A percentile compares a stretch with the other conserved stretches of the same genome.
phyloP scores from a whole-genome alignment of 2,113 vertebrate species.

The Rousettus leschenaultii region DNA sequence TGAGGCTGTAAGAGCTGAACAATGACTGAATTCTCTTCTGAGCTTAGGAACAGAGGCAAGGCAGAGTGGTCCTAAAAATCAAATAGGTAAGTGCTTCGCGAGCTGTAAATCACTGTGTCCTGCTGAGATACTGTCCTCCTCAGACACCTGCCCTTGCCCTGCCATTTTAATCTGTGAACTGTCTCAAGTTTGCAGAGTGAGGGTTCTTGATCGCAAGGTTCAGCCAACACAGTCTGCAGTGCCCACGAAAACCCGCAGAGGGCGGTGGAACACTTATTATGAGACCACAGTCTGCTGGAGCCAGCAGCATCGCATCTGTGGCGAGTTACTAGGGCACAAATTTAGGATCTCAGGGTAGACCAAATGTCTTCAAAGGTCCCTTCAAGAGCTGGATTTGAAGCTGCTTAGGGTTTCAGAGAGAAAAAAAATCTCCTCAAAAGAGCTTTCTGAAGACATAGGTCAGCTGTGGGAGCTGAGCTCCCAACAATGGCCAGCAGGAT shows the following conservation, averaged over 20 bases:
- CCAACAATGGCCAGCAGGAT: neutral
- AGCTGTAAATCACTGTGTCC: neutral
- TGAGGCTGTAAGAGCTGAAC: neutral
- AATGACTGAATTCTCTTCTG: neutral
- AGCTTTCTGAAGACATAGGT: neutral
- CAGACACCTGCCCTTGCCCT: neutral
- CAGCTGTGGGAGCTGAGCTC: neutral
- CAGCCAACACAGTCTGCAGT: neutral
- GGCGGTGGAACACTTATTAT: neutral
- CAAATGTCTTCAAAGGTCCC: neutral
- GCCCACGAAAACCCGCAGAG: neutral
- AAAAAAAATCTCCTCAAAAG: conserved; percentile 28
- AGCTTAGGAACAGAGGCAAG: neutral
- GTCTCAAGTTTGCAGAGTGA: neutral
- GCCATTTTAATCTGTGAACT: neutral
- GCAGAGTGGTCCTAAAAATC: neutral
- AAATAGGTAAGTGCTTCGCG: neutral
- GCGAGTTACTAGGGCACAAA: neutral
- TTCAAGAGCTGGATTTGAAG: neutral
- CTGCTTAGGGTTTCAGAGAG: neutral
- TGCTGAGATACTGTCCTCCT: neutral
- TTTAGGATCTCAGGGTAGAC: neutral
- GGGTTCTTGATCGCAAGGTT: accelerated
- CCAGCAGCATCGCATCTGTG: accelerated
- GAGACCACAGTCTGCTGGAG: accelerated